Evolutionary conservation across 2,797 vertebrate species (phyloP), one percentile per base, ranked within the genome.

Genomic region (Pseudomugil gertrudae): DNA sequence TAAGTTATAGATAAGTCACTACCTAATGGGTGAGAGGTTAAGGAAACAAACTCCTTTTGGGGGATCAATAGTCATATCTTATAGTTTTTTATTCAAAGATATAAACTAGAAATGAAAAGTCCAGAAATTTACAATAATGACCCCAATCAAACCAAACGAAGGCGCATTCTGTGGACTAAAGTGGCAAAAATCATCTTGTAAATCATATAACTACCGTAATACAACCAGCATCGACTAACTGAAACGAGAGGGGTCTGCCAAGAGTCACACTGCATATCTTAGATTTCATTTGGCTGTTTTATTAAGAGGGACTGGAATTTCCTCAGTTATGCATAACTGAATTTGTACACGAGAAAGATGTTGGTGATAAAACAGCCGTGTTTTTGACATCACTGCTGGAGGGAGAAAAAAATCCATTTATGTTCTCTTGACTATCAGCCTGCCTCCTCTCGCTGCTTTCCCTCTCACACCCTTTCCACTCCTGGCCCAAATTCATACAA

Each of bases 331-430:
- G 27, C 3, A 50, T 29, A 11, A 19, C 14, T 64, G 2, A 50
- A 65, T 77, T 63, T 59, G 2, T 23, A 57, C 21, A 19, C 29
- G 21, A 68, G 47, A 57, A 47, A 36, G 2, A 38, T 43, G 74
- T 35, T 8, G 55, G 15, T 60, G 26, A 66, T 75, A 19, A 79
- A 69, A 66, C 9, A 54, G 4, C 5, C 57, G 6, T 30, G 51
- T 63, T 83, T 60, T 52, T 69, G 60, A 55, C 19, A 72, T 76
- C 57, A 57, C 24, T 43, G 33, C 21, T 50, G 4, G 47, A 2
- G 23, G 29, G 5, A 29, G 3, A 30, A 29, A 61, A 52, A 23
- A 15, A 6, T 21, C 15, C 13, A 45, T 47, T 7, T 57, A 33
- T 53, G 36, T 30, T 47, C 35, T 48, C 29, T 51, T 15, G 9